phyloP scores from a whole-genome alignment of 2,888 invertebrate species.

The Arctia plantaginis region DNA sequence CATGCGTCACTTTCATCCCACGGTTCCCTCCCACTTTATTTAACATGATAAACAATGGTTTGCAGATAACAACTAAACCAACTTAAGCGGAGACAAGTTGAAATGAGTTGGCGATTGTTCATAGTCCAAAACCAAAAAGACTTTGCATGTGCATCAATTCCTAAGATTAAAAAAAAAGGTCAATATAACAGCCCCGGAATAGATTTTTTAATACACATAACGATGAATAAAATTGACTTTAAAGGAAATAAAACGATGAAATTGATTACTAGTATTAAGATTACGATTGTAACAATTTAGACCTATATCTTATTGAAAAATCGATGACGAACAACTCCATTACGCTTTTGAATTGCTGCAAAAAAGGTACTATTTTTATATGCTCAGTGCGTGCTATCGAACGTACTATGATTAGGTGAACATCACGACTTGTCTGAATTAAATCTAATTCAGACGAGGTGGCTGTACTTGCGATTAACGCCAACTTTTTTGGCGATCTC shows the following conservation, averaged over 20 bases:
- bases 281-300: constrained; percentile 10
- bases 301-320: constrained; percentile 7
- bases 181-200: too few relatives aligned
- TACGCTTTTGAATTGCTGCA: constrained; percentile 28
- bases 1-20: not conserved
- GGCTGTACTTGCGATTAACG: constrained; percentile 55
- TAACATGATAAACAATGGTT: not conserved
- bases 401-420: constrained; percentile 45
- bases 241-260: not conserved
- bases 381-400: constrained; percentile 44
- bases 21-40: not conserved
- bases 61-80: not conserved
- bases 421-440: constrained; percentile 63
- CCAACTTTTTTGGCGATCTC: constrained; percentile 61
- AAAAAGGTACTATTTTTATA: constrained; percentile 32
- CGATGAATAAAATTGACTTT: constrained; percentile 3
- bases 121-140: too few relatives aligned
- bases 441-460: constrained; percentile 67
- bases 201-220: too few relatives aligned
- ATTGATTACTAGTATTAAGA: constrained; percentile 9
- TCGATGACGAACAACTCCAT: constrained; percentile 29
- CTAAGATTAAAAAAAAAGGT: too few relatives aligned
- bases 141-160: too few relatives aligned
- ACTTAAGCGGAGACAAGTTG: too few relatives aligned
- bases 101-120: too few relatives aligned